Evolutionary conservation across 2,113 vertebrate species (phyloP), one percentile per base, ranked within the genome.

Genomic region (Melanocharis versteri): DNA sequence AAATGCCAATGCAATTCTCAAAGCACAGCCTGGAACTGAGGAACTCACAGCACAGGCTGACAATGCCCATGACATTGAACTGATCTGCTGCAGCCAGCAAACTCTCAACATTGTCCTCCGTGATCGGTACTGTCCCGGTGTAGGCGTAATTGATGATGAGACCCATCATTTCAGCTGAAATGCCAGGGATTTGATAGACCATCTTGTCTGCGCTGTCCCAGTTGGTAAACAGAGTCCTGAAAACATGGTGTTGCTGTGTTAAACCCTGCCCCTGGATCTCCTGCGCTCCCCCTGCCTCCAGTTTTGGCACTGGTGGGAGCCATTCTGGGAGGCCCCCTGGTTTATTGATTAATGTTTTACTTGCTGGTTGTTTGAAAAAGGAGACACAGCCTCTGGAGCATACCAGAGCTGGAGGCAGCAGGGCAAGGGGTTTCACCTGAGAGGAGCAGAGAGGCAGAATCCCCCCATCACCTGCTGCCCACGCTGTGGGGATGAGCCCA

Each of bases 1-100:
- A 98, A 93, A 99, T 98, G 91, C 98, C 97, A 2, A 98, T 98
- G 70, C 98, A 98, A 13, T 99, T 99, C 54, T 98, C 94, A 39
- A 97, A 60, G 85, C 97, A 96, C 15, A 99, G 96, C 60, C 97
- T 97, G 9, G 96, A 93, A 78, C 93, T 94, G 56, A 99, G 94
- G 97, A 98, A 99, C 72, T 98, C 73, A 1, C 96, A 97, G 96
- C 99, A 99, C 21, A 90, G 80, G 23, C 96, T 60, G 42, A 98
- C 61, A 0, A 99, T 87, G 16, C 94, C 97, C 88, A 97, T 96
- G 90, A 98, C 76, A 13, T 97, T 98, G 75, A 99, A 94, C 42
- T 98, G 97, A 82, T 99, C 98, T 2, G 98, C 98, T 2, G 98
- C 98, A 0, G 89, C 81, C 14, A 99, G 83, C 40, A 99, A 96